Evolutionary conservation across 2,888 invertebrate genomes (phyloP), one percentile per base, ranked within the genome.

Genomic region (Clunio marinus): DNA sequence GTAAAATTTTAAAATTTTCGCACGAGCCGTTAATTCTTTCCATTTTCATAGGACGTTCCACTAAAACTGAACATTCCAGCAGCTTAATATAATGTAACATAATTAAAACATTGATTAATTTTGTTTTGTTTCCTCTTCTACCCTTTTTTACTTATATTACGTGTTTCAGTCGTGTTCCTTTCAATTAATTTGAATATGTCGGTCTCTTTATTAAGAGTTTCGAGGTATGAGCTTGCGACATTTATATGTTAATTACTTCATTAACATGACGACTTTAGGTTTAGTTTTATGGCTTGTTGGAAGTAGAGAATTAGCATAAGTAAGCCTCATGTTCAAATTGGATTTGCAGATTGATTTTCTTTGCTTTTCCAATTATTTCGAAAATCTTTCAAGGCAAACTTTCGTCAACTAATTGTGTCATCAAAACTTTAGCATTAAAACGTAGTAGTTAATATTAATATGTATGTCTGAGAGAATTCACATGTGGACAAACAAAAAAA

Each of bases 71-170:
- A 15, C 2, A 5, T 13, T 2, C 41, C 2, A 41, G 10, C 41
- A n/a, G n/a, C 41, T 41, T 10, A 10, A 41, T n/a, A 41, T 41
- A 41, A 41, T 41, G 2, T 10, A 3, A 41, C 41, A 41, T 41
- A 10, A 41, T 41, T 41, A 41, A 41, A 41, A 41, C 41, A 41
- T 41, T 41, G 41, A 41, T 41, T 41, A 41, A 41, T 41, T 41
- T 41, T n/a, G 41, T n/a, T 13, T 10, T n/a, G n/a, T 41, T 41
- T 41, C 41, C 41, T n/a, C n/a, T 41, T 41, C 10, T 5, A 2
- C 2, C 41, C 4, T 41, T 41, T 41, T 41, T 41, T 32, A 5
- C 32, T 41, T 41, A 41, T 2, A n/a, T 41, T 2, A n/a, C 41
- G 15, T 41, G 41, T 41, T 41, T 15, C 15, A 10, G 32, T 32